These are phyloP conservation scores for Nemotelus nigrinus DNA, from an alignment of 2,888 invertebrate genomes.

Conservation along the genomic window DNA sequence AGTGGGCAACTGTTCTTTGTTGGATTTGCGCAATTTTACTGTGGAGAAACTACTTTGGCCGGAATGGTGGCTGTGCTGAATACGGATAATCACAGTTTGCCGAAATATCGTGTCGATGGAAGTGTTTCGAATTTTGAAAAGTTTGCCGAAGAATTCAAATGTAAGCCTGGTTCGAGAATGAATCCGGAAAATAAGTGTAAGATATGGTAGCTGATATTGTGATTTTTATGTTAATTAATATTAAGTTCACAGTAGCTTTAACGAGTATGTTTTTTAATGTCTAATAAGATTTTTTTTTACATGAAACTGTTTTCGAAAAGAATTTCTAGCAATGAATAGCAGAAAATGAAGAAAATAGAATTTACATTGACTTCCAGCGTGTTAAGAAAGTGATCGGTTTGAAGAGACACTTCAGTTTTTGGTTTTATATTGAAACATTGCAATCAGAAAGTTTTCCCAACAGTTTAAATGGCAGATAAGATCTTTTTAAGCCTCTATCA, in stretches of 20 bases:
- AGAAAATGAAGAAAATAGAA: too few species aligned
- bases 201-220: conserved; percentile 69
- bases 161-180: conserved; percentile 68
- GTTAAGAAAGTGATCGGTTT: too few species aligned
- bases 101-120: conserved; percentile 53
- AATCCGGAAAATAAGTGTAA: conserved; percentile 77
- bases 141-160: conserved; percentile 51
- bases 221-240: neutral
- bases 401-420: too few species aligned
- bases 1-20: conserved; percentile 54
- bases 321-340: too few species aligned
- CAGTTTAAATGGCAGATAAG: too few species aligned
- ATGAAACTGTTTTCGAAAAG: too few species aligned
- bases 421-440: too few species aligned
- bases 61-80: conserved; percentile 49
- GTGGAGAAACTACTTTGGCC: conserved; percentile 51
- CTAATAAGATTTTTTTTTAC: too few species aligned
- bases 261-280: too few species aligned
- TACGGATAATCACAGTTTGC: conserved; percentile 52
- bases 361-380: too few species aligned
- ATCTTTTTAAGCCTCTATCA: too few species aligned
- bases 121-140: conserved; percentile 52
- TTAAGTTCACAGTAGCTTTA: neutral
- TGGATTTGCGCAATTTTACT: conserved; percentile 53
- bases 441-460: too few species aligned